Base-by-base conservation (phyloP, 2,113 vertebrate species). In the Xyrauchen texanus region DNA sequence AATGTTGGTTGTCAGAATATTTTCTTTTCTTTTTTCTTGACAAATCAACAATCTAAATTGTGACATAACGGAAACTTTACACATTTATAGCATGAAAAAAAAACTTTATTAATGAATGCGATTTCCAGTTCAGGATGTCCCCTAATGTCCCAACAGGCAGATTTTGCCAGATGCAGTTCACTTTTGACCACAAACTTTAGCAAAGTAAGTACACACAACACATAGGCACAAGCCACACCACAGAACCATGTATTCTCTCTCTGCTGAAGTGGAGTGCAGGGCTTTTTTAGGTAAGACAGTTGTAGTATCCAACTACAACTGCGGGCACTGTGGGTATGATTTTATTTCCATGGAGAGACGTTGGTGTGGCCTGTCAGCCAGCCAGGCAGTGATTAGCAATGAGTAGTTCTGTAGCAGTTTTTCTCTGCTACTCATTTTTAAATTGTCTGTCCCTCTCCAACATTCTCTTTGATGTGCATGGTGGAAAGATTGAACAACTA, bases 291-390 rank as follows among this genome's bases (percentile, higher is more conserved):
- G 7, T 76, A 64, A 70, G 2, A 16, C 63, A 15, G 74, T 49
- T n/a, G 13, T 21, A 13, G 13, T 71, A 11, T 84, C 80, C 83
- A 81, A 84, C 71, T 81, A 79, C 83, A 81, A 84, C 71, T 81
- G 83, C 78, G 83, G 83, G 83, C 83, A 84, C 79, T 84, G 83
- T 84, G 80, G 80, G 76, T 71, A 76, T 77, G 64, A 76, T 84
- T 83, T 84, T 74, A 68, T 81, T 79, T 81, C 83, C 66, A 71
- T 79, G 79, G 83, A 81, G 67, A 60, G 76, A 3, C 52, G 45
- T 79, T 47, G 49, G 67, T 81, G 61, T 63, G 71, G 71, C 64
- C 79, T 79, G 53, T 70, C 66, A 81, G 71, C 16, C 75, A 70
- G 69, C 58, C 79, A 70, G 70, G 46, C n/a, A 69, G 21, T 69